phyloP scores from a whole-genome alignment of 2,888 invertebrate genomes.

The Diaperis boleti region DNA sequence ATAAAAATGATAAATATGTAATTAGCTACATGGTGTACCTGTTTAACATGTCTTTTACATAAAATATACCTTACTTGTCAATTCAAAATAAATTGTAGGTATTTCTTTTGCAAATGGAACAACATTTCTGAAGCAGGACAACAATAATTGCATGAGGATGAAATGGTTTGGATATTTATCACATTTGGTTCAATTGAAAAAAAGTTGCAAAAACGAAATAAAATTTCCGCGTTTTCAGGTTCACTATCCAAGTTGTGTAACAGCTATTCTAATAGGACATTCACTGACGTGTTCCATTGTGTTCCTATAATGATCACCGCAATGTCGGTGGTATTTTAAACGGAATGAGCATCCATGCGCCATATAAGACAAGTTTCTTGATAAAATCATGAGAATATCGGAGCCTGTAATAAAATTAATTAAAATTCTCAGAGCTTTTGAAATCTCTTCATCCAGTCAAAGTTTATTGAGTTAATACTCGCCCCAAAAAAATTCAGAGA shows the following conservation, averaged over 20 bases:
- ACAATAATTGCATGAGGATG: no score
- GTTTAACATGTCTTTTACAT: constrained; percentile 27
- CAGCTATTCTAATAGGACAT: neutral
- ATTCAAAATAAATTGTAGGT: neutral
- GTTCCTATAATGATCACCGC: neutral
- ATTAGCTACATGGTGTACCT: constrained; percentile 22
- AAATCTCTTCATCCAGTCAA: no score
- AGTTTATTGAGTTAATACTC: no score
- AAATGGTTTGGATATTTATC: no score
- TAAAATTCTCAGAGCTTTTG: no score
- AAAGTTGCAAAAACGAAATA: constrained; percentile 14
- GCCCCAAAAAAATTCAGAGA: no score
- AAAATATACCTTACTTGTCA: constrained; percentile 2
- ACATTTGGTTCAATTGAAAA: constrained; percentile 6
- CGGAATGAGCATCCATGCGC: no score
- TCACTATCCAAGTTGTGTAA: constrained; percentile 19
- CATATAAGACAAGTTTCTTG: no score
- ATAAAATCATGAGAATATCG: no score
- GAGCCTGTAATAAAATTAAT: no score
- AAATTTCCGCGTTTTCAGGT: constrained; percentile 21
- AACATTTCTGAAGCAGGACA: no score
- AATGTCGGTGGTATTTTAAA: no score
- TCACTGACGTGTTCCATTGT: constrained; percentile 5
- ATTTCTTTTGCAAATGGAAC: constrained; percentile 5
- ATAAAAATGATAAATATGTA: constrained; percentile 43